Evolutionary conservation across 2,797 vertebrate species (phyloP).

Genomic region (Agapornis canus): DNA sequence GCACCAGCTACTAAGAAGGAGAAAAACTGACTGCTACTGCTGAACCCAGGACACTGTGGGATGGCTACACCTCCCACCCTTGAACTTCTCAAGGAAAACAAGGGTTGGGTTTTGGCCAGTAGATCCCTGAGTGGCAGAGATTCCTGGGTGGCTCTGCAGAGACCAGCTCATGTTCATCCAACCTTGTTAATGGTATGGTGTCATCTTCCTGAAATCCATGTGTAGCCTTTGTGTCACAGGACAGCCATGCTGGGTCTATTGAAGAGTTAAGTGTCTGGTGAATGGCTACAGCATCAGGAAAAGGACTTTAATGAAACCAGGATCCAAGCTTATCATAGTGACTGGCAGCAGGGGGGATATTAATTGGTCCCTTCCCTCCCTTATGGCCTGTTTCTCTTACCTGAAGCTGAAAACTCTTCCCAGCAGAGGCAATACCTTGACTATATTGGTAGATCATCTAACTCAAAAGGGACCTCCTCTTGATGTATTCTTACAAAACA

Average conservation of each 20-base stretch:
- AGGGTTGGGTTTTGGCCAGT: background rate
- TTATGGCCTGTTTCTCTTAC: background rate
- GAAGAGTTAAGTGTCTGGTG: background rate
- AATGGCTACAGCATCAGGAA: background rate
- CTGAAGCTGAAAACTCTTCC: background rate
- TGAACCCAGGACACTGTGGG: background rate
- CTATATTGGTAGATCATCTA: background rate
- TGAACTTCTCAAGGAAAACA: background rate
- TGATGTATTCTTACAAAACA: background rate
- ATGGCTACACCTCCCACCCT: background rate
- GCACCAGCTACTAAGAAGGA: no score
- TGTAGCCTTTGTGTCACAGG: background rate
- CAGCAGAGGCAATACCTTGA: background rate
- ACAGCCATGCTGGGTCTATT: background rate
- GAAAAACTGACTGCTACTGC: no score
- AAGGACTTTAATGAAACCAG: background rate
- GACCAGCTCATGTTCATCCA: background rate
- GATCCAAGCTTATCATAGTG: background rate
- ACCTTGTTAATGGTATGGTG: background rate
- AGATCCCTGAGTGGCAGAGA: background rate
- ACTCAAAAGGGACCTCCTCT: background rate
- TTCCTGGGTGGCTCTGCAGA: background rate
- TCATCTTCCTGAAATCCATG: background rate
- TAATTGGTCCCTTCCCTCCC: background rate
- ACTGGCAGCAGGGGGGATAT: background rate